Evolutionary conservation across 2,113 vertebrate species (phyloP).

Genomic region (Condylura cristata): DNA sequence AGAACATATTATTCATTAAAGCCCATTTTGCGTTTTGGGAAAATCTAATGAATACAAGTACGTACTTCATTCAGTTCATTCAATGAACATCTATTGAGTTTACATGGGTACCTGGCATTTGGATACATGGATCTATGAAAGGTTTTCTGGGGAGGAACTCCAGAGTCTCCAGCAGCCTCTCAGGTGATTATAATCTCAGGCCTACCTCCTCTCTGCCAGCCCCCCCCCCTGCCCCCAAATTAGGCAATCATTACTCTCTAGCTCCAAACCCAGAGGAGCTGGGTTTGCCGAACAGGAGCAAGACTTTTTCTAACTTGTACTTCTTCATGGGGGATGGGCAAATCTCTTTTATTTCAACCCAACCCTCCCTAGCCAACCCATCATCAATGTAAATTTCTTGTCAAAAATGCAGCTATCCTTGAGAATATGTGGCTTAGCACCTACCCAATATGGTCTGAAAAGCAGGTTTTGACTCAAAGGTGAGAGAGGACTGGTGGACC

Average conservation of each 20-base stretch:
- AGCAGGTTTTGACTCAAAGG: not conserved
- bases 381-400: not conserved
- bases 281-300: not conserved
- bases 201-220: not conserved
- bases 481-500: not conserved
- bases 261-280: not conserved
- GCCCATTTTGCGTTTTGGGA: not conserved
- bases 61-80: slow-evolving; percentile 9
- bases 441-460: not conserved
- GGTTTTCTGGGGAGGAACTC: not conserved
- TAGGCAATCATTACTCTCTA: not conserved
- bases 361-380: not conserved
- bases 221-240: not conserved
- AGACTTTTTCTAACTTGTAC: not conserved
- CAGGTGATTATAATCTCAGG: not conserved
- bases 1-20: not conserved
- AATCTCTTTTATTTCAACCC: not conserved
- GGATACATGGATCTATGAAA: not conserved
- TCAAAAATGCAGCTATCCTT: not conserved
- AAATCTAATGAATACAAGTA: not conserved
- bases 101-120: not conserved
- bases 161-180: not conserved
- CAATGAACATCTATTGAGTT: not conserved
- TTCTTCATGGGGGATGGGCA: not conserved
- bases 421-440: not conserved